Evolutionary conservation across 2,113 vertebrate species (phyloP).

Genomic region (Actenoides hombroni): DNA sequence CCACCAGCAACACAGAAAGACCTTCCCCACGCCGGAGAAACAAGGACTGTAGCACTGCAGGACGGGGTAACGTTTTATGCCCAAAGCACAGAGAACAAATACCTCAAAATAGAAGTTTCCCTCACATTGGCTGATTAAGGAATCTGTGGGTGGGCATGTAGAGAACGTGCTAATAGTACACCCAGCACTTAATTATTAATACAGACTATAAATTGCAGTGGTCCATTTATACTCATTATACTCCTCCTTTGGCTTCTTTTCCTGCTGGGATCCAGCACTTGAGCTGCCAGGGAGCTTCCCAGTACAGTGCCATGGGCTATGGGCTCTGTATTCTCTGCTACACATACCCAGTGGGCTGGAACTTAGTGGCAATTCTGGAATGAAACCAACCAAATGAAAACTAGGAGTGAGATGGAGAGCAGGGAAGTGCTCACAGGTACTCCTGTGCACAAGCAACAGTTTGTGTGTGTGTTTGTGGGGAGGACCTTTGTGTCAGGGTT

Average conservation of each 20-base stretch:
- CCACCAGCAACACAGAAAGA: background rate
- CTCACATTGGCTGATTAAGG: background rate
- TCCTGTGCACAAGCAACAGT: background rate
- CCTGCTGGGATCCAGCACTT: background rate
- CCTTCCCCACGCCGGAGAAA: background rate
- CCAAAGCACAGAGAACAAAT: background rate
- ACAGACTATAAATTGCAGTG: background rate
- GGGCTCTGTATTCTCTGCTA: background rate
- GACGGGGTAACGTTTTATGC: background rate
- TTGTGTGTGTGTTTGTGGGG: background rate
- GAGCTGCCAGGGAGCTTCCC: background rate
- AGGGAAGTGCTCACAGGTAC: background rate
- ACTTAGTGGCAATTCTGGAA: background rate
- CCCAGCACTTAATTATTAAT: constrained; percentile 33
- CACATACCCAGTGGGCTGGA: background rate
- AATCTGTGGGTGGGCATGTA: background rate
- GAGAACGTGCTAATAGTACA: background rate
- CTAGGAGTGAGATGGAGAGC: background rate
- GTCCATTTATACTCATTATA: background rate
- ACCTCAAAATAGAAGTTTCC: background rate
- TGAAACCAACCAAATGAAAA: background rate
- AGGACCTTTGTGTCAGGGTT: background rate
- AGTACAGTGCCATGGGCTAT: background rate
- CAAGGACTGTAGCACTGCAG: background rate
- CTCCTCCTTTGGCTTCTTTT: background rate